phyloP scores from a whole-genome alignment of 2,888 invertebrate species.

The Anthrax anthrax region DNA sequence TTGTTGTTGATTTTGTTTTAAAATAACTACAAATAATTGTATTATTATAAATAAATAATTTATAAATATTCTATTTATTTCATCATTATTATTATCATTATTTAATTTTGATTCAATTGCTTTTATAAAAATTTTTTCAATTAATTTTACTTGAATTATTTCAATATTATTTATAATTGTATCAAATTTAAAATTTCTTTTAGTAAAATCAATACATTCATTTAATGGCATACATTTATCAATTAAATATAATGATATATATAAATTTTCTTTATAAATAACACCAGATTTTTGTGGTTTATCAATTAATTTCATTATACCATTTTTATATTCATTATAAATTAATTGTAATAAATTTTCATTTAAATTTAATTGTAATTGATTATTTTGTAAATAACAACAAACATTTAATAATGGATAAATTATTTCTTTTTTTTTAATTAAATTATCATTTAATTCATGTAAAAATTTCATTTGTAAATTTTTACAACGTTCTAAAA shows the following conservation, averaged over 20 bases:
- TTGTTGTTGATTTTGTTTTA: constrained; percentile 26
- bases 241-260: constrained; percentile 44
- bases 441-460: constrained; percentile 15
- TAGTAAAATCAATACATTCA: constrained; percentile 41
- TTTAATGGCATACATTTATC: constrained; percentile 42
- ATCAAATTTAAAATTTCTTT: constrained; percentile 50
- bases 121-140: constrained; percentile 42
- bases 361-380: constrained; percentile 16
- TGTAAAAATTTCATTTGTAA: constrained; percentile 4
- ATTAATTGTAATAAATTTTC: constrained; percentile 39
- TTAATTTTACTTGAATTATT: constrained; percentile 40
- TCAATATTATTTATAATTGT: constrained; percentile 31
- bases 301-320: constrained; percentile 47
- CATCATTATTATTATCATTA: constrained; percentile 23
- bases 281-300: constrained; percentile 56
- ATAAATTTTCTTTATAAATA: constrained; percentile 45
- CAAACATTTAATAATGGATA: constrained; percentile 44
- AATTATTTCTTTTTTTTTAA: constrained; percentile 46
- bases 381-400: constrained; percentile 28
- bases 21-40: constrained; percentile 37
- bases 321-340: constrained; percentile 44
- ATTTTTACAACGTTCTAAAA: constrained; percentile 36
- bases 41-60: constrained; percentile 40
- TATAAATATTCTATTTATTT: constrained; percentile 28
- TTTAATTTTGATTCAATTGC: constrained; percentile 27